Evolutionary conservation across 2,888 invertebrate species (phyloP), one percentile per base, ranked within the genome.

Genomic region (Cosmorhoe ocellata): DNA sequence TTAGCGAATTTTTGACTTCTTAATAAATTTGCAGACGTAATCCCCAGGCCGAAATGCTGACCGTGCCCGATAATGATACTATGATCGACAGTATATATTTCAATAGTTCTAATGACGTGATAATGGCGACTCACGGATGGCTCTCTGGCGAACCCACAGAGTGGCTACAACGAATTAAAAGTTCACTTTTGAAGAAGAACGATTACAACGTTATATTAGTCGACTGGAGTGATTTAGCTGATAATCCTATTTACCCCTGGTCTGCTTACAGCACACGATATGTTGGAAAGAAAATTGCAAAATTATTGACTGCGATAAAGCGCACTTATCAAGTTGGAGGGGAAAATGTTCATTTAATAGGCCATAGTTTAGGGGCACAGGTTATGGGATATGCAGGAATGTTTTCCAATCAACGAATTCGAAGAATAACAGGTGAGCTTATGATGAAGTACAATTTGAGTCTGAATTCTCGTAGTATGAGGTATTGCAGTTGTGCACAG

Each of bases 301-400:
- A 74, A 51, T 52, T 90, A 30, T 48, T 90, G 1, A 57, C 70
- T 9, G 64, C 75, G 2, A 59, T 87, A 7, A 56, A 58, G 8
- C 56, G 55, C 28, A 67, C 69, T 0, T 81, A 76, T 50, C 38
- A 66, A 7, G 24, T 78, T 0, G 43, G 63, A 24, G 73, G 73
- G 6, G 67, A 65, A 7, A 62, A 63, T 31, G 67, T 87, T 36
- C 88, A 91, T 66, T 67, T 91, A 40, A 79, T 91, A 36, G 91
- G 91, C 0, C 93, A 93, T 59, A 92, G 92, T 64, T 76, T 93
- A 48, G 93, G 93, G 14, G 92, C 93, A 0, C 93, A 93, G 34
- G 89, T 92, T 3, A 91, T 92, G 90, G 93, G 92, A 3, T 91
- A 91, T 63, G 89, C 92, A 1, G 92, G 92, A 69, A 59, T 89